Evolutionary conservation across 2,888 invertebrate genomes (phyloP).

Genomic region (Hypsopygia costalis): DNA sequence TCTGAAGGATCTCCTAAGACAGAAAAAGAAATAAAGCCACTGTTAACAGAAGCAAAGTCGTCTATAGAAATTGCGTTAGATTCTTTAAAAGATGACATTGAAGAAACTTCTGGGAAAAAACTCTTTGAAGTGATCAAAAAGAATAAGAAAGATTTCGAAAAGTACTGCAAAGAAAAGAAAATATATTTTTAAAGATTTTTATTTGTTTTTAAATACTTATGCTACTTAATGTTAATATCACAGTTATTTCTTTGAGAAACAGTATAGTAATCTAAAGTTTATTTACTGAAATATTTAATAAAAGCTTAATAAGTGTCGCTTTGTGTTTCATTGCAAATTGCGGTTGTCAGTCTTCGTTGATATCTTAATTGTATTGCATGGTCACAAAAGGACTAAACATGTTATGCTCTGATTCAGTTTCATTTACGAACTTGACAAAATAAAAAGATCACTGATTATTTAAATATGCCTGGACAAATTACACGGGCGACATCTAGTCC

Average conservation of each 20-base stretch:
- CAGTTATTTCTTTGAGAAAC: constrained; percentile 32
- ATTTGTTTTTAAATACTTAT: constrained; percentile 8
- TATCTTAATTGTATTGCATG: constrained; percentile 6
- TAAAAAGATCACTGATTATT: too few species aligned
- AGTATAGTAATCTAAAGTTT: not conserved
- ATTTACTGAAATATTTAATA: constrained; percentile 4
- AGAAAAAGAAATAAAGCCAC: constrained; percentile 52
- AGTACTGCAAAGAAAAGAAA: constrained; percentile 68
- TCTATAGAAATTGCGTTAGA: constrained; percentile 63
- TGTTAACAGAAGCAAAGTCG: constrained; percentile 65
- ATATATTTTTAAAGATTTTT: constrained; percentile 14
- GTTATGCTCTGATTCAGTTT: too few species aligned
- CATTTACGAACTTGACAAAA: not conserved
- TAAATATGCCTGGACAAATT: too few species aligned
- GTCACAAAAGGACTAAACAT: not conserved
- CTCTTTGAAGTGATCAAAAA: constrained; percentile 65
- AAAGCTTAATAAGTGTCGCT: constrained; percentile 2
- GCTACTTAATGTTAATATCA: constrained; percentile 38
- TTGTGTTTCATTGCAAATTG: constrained; percentile 8
- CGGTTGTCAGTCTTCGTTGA: constrained; percentile 9
- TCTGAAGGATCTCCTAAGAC: constrained; percentile 38
- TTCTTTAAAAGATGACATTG: constrained; percentile 71
- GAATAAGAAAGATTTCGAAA: constrained; percentile 69
- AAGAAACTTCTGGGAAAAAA: constrained; percentile 78
- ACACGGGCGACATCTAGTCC: too few species aligned